These are phyloP conservation scores for Catocala nupta DNA, from an alignment of 2,888 invertebrate genomes.

Conservation along the genomic window DNA sequence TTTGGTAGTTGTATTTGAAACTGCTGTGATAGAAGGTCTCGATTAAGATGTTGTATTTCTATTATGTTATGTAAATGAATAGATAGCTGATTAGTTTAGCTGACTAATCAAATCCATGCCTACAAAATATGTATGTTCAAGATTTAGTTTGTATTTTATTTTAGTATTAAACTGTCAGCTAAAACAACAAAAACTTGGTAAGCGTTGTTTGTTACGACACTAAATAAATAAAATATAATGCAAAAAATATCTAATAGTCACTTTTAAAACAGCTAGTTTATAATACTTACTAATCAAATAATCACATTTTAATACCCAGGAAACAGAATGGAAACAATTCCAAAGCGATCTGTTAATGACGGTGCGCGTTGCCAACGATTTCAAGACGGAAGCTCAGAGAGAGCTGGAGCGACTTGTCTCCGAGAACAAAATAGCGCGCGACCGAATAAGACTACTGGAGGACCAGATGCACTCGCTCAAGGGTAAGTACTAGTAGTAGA, in stretches of 20 bases:
- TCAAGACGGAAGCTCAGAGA: slow-evolving; percentile 97
- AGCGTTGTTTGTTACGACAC: too few species aligned
- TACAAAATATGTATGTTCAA: too few species aligned
- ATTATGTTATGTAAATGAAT: too few species aligned
- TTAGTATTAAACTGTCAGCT: too few species aligned
- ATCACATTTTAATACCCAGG: slow-evolving; percentile 73
- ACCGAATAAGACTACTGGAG: slow-evolving; percentile 92
- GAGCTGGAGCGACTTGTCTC: slow-evolving; percentile 93
- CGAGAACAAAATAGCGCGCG: slow-evolving; percentile 93
- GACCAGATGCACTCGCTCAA: slow-evolving; percentile 94
- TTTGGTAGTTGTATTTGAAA: too few species aligned
- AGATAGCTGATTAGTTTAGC: too few species aligned
- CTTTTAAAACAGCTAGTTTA: not conserved
- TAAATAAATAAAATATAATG: too few species aligned
- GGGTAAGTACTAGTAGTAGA: slow-evolving; percentile 80
- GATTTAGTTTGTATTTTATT: too few species aligned
- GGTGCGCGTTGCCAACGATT: slow-evolving; percentile 98
- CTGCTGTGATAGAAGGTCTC: too few species aligned
- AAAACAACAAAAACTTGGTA: too few species aligned
- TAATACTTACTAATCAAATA: not conserved
- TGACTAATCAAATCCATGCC: too few species aligned
- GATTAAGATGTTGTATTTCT: too few species aligned
- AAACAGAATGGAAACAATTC: slow-evolving; percentile 97
- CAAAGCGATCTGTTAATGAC: slow-evolving; percentile 97
- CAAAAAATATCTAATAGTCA: not conserved